Conservation (phyloP, 2,113 vertebrate genomes). For the Orycteropus afer region DNA sequence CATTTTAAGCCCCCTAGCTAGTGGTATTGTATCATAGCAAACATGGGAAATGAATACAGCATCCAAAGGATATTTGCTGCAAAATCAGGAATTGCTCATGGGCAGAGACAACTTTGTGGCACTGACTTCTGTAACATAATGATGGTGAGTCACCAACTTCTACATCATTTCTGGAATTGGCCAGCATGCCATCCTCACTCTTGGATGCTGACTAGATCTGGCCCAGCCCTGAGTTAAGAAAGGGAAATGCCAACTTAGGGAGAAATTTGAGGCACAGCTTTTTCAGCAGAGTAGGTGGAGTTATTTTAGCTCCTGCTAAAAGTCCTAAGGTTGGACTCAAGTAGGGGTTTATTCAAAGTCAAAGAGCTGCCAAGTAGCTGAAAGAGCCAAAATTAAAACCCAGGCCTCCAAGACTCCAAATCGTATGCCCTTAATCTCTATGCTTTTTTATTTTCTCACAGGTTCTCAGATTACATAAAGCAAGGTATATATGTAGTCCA, state of each 20-base stretch:
- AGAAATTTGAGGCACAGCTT: not conserved
- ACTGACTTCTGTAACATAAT: not conserved
- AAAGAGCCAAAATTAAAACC: not conserved
- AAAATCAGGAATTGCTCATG: not conserved
- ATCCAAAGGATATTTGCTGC: not conserved
- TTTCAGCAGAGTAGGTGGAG: not conserved
- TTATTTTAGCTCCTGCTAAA: not conserved
- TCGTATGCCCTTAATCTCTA: not conserved
- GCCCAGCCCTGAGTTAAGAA: not conserved
- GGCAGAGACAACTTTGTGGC: not conserved
- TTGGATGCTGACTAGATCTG: not conserved
- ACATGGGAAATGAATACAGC: too few relatives aligned
- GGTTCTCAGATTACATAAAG: not conserved
- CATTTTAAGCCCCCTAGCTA: not conserved
- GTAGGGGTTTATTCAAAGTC: not conserved
- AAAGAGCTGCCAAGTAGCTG: not conserved
- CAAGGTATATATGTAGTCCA: not conserved
- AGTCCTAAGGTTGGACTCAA: not conserved
- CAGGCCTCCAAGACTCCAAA: not conserved
- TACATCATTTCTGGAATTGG: not conserved
- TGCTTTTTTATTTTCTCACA: not conserved
- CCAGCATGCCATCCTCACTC: not conserved
- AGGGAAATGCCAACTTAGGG: not conserved
- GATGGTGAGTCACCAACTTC: not conserved
- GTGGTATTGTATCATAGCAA: not conserved